Evolutionary conservation across 1,140 invertebrate genomes (phyloP).

Genomic region (Sinonovacula constricta): DNA sequence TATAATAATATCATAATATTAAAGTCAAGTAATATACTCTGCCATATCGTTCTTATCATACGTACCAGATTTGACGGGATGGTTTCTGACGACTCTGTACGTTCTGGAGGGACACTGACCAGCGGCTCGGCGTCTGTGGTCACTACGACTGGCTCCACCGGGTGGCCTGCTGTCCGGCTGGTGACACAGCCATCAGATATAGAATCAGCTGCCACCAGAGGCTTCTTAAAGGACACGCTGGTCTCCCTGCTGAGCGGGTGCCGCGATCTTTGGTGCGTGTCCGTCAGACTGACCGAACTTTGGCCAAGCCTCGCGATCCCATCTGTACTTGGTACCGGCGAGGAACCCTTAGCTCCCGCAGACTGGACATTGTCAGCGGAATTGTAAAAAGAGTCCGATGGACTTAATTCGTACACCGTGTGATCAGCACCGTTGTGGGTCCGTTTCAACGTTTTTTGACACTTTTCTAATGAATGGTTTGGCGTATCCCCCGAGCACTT

Average conservation of each 20-base stretch:
- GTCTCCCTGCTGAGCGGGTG: constrained; percentile 32
- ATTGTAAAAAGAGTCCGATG: constrained; percentile 41
- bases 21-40: too few species aligned
- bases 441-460: constrained; percentile 43
- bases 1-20: too few species aligned
- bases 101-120: neutral
- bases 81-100: constrained; percentile 14
- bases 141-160: constrained; percentile 2
- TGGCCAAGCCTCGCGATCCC: constrained; percentile 18
- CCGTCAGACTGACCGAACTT: constrained; percentile 38
- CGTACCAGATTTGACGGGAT: constrained; percentile 19
- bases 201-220: constrained; percentile 2
- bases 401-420: constrained; percentile 48
- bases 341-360: constrained; percentile 1
- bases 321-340: constrained; percentile 13
- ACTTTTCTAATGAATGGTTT: constrained; percentile 24
- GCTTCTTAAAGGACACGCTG: constrained; percentile 31
- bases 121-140: constrained; percentile 13
- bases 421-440: constrained; percentile 39
- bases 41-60: too few species aligned
- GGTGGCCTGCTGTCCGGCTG: neutral
- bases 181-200: neutral
- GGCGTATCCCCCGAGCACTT: constrained; percentile 16
- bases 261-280: constrained; percentile 5
- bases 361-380: constrained; percentile 42